Evolutionary conservation across 2,888 invertebrate genomes (phyloP), one percentile per base, ranked within the genome.

Genomic region (Drosophila koepferae): DNA sequence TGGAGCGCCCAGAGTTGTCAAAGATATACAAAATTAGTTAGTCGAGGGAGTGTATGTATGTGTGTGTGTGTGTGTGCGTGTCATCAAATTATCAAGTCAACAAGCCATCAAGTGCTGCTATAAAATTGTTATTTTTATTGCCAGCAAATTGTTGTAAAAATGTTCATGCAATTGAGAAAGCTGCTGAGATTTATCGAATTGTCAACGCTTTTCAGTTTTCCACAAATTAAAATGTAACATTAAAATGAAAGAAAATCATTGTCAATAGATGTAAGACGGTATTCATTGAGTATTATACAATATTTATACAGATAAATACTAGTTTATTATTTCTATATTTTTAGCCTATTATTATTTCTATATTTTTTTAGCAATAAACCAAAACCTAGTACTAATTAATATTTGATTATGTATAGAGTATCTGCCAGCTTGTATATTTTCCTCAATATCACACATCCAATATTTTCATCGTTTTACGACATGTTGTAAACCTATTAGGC

Each of bases 21-120:
- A 28, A 55, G 61, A 46, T 76, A 76, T 72, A 74, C 82, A 85
- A 87, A 85, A 87, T 85, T 80, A 87, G 85, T 87, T 80, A 73
- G 72, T 54, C 66, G 23, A 20, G 46, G 61, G 46, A 40, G 63
- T 51, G 6, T 40, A n/a, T 20, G n/a, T n/a, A n/a, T n/a, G n/a
- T n/a, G n/a, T n/a, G n/a, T n/a, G n/a, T n/a, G n/a, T n/a, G 14
- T 38, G 38, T 40, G 38, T 40, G 38, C 7, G 16, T 16, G 63
- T 63, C 76, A 55, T 74, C 64, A 64, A 76, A 71, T 76, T 61
- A 53, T 60, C 74, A 79, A 58, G 38, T 79, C 80, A 49, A 53
- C 74, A 74, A 61, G 46, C 70, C 80, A 51, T 79, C 75, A 75
- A 88, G 74, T 72, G 80, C 61, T 63, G 88, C 80, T 72, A 83